Evolutionary conservation across 2,113 vertebrate species (phyloP).

Genomic region (Trematomus loennbergii): DNA sequence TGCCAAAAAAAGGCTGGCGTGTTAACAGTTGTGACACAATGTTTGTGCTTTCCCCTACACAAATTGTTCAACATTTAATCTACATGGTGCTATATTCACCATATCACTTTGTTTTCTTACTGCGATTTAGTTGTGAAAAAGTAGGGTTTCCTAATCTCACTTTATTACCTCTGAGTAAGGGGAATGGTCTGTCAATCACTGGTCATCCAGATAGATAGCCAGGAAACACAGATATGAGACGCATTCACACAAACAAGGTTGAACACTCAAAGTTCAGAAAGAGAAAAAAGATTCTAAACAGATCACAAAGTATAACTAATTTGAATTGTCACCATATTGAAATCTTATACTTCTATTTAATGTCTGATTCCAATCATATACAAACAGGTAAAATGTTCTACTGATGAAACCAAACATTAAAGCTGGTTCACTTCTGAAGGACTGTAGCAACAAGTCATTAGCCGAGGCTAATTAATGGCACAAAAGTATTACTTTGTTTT

Average conservation of each 20-base stretch:
- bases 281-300: background rate
- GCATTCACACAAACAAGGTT: background rate
- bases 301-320: background rate
- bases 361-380: background rate
- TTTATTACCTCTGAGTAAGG: background rate
- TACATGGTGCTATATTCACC: background rate
- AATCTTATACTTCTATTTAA: background rate
- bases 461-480: background rate
- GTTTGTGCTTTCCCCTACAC: background rate
- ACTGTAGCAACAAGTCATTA: background rate
- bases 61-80: background rate
- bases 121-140: background rate
- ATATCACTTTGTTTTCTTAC: too few relatives aligned
- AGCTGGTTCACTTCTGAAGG: background rate
- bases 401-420: background rate
- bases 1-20: background rate
- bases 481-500: background rate
- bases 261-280: conserved; percentile 1
- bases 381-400: background rate
- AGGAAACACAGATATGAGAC: background rate
- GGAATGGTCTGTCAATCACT: background rate
- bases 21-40: background rate
- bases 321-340: background rate
- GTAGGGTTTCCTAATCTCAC: background rate
- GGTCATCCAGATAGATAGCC: background rate